Base-by-base conservation (phyloP, 2,888 invertebrate genomes). In the Sycophila texana region DNA sequence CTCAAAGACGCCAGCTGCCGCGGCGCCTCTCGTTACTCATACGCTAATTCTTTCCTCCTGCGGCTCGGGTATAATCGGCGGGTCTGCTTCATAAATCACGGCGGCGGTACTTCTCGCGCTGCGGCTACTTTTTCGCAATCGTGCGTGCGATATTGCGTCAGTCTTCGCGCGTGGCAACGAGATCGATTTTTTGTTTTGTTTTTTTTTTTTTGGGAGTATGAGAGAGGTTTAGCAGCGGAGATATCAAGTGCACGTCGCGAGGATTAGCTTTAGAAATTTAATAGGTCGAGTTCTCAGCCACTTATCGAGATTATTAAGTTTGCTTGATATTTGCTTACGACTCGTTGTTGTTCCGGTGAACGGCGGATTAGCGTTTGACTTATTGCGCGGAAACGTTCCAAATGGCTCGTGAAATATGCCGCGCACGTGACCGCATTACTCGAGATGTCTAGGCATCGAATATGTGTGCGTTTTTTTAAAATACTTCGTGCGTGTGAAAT, bases 191-290 rank as follows among this genome's bases (percentile, higher is more conserved):
- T 73, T 51, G n/a, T n/a, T n/a, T n/a, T n/a, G n/a, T 63, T 14
- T 58, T 39, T 70, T 49, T 71, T 55, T 58, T 63, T 14, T 58
- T 39, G 12, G 1, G 47, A 3, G 20, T 0, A 3, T 0, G 30
- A 26, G 13, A 14, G 53, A n/a, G 22, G 26, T 67, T 73, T 68
- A 39, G 39, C 10, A 39, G 39, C 39, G 39, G 77, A 78, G 55
- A 67, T 73, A 67, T 68, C 67, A 58, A 67, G 63, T 13, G 18
- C 39, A 39, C 39, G 39, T 39, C 7, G 7, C 47, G 18, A 30
- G 51, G 58, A 71, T 74, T 74, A 53, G 57, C 22, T 13, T 74
- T 70, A 58, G 68, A 78, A 79, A 79, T 74, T 71, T 57, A 76
- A 74, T 63, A 73, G 67, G 30, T 49, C 18, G 26, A 18, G 53